phyloP scores from a whole-genome alignment of 2,888 invertebrate genomes.

The Tanytarsus gracilentus region DNA sequence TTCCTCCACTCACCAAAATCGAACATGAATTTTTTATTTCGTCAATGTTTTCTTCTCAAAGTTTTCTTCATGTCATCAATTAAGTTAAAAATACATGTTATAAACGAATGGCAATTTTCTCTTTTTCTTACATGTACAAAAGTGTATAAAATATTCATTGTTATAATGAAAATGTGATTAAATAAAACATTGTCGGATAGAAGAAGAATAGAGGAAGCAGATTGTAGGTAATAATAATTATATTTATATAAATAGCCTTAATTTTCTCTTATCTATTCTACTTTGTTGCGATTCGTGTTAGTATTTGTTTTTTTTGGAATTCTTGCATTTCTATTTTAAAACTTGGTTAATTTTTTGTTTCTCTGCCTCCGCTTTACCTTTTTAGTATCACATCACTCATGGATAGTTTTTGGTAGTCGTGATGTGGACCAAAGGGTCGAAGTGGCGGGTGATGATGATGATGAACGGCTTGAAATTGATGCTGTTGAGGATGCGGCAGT shows the following conservation, averaged over 20 bases:
- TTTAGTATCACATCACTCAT: constrained; percentile 5
- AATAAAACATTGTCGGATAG: no score
- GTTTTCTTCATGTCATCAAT: no score
- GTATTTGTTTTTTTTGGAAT: no score
- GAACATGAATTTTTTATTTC: no score
- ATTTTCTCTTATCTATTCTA: not conserved
- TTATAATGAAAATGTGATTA: not conserved
- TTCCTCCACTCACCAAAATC: no score
- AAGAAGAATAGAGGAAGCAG: no score
- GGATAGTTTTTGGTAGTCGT: constrained; percentile 33
- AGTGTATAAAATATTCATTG: no score
- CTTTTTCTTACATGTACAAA: no score
- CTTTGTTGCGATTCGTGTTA: no score
- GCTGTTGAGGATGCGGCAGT: constrained; percentile 6
- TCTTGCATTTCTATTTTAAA: not conserved
- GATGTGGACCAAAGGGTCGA: constrained; percentile 42
- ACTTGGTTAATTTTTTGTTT: not conserved
- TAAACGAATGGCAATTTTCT: not conserved
- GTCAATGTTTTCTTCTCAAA: not conserved
- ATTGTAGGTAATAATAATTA: no score
- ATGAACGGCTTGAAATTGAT: not conserved
- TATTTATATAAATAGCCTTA: not conserved
- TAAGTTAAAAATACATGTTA: no score
- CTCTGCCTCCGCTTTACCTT: not conserved
- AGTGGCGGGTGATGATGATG: not conserved